Evolutionary conservation across 2,113 vertebrate species (phyloP), one percentile per base, ranked within the genome.

Genomic region (Rhabdomys dilectus): DNA sequence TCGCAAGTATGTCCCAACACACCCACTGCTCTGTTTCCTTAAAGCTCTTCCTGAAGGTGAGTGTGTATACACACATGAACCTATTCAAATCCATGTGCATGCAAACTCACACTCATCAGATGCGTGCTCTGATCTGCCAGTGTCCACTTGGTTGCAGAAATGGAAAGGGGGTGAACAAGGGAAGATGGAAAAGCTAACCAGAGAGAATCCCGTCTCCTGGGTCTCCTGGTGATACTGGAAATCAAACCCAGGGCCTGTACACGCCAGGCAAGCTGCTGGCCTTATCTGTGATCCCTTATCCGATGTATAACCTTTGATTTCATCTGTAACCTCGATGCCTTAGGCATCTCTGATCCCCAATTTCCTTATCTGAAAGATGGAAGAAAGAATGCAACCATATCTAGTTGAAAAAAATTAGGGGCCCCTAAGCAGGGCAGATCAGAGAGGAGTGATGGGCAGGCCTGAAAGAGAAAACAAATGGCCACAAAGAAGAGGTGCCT

Each of bases 91-190:
- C 45, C 88, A 39, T 21, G 7, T 1, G 26, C 16, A 8, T 60
- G 70, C 58, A 45, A 45, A 21, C 26, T 13, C 58, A 19, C 48
- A 51, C 9, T 0, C 4, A 9, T 77, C 7, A 17, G 1, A 8
- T 0, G 6, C 6, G 5, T 4, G 39, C 56, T 22, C 56, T 21
- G 45, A 53, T 12, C 29, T 85, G 34, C 17, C 26, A 51, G 3
- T 0, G 2, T 26, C 8, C 0, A 0, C 42, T 45, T 16, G 5
- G 82, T 26, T 9, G 34, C 7, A 10, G 7, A 2, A 13, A 26
- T 0, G 0, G 58, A 21, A 77, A 48, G 5, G 7, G 68, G 53
- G 29, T 7, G 21, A 10, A 62, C 48, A 34, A 10, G 34, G 51
- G 42, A 10, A 7, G 22, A 29, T 11, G 24, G 51, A 19, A 45